Evolutionary conservation across 1,140 invertebrate species (phyloP).

Genomic region (Drosophila pachea): DNA sequence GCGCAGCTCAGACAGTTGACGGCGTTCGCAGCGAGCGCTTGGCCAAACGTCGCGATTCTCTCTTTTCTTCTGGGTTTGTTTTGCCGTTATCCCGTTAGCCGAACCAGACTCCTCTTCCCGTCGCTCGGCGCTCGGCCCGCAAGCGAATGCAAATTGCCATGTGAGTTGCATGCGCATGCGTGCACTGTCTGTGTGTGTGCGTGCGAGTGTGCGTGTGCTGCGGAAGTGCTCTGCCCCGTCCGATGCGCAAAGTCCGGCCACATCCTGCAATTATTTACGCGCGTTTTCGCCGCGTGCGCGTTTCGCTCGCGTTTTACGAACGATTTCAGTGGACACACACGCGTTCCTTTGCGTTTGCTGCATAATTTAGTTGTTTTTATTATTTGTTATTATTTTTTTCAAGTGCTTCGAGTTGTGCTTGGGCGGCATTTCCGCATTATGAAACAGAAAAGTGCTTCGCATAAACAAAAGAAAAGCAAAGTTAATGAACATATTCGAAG

Average conservation of each 20-base stretch:
- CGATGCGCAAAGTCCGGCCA: conserved; percentile 8
- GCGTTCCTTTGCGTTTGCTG: background rate
- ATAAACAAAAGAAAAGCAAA: conserved; percentile 27
- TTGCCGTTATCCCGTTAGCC: background rate
- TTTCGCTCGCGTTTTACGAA: conserved; percentile 23
- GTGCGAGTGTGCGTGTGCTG: conserved; percentile 18
- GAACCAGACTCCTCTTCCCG: too few relatives aligned
- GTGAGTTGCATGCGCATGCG: background rate
- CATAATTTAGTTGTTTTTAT: background rate
- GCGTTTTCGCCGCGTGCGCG: conserved; percentile 29
- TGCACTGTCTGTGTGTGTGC: conserved; percentile 11
- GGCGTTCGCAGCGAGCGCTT: conserved; percentile 64
- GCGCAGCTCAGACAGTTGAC: conserved; percentile 70
- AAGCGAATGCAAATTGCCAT: conserved; percentile 1
- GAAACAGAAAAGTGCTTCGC: conserved; percentile 48
- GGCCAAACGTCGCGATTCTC: conserved; percentile 54
- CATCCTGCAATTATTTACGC: conserved; percentile 42
- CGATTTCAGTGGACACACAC: conserved; percentile 15
- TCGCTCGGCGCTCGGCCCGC: too few relatives aligned
- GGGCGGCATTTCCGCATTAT: conserved; percentile 60
- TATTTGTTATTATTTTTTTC: conserved; percentile 17
- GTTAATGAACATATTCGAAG: conserved; percentile 5
- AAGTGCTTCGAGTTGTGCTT: conserved; percentile 37
- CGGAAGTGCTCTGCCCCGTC: conserved; percentile 17
- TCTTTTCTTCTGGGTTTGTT: conserved; percentile 22